Evolutionary conservation across 2,797 vertebrate genomes (phyloP).

Genomic region (Gymnopithys bicolor): DNA sequence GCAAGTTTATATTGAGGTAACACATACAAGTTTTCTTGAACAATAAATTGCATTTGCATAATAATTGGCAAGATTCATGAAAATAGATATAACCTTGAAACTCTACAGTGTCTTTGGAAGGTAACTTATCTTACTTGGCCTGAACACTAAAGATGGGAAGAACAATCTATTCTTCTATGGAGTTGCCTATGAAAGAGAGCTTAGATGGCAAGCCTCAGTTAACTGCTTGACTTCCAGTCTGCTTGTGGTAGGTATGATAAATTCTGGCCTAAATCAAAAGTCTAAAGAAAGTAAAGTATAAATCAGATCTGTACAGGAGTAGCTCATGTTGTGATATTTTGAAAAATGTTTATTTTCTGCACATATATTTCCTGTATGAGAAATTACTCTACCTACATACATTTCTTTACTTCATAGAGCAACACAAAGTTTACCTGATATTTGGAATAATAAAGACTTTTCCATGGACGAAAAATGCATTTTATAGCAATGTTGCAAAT

Average conservation of each 20-base stretch:
- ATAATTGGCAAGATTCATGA: background rate
- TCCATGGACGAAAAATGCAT: background rate
- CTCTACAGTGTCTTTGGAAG: background rate
- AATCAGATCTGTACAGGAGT: background rate
- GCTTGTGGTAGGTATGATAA: background rate
- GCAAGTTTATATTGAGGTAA: background rate
- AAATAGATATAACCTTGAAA: background rate
- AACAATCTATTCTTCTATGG: background rate
- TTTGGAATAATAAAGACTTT: background rate
- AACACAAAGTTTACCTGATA: background rate
- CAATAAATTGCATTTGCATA: background rate
- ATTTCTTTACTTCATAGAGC: background rate
- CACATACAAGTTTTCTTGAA: background rate
- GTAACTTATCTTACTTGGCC: background rate
- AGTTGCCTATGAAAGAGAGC: background rate
- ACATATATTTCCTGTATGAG: background rate
- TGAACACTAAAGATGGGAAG: background rate
- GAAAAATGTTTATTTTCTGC: background rate
- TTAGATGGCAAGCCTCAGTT: background rate
- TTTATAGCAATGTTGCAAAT: background rate
- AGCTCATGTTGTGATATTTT: background rate
- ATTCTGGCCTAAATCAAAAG: background rate
- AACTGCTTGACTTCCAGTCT: background rate
- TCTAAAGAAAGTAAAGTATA: background rate
- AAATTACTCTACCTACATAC: background rate